Percentiles rank a stretch among this genome's conserved stretches.
These are phyloP conservation scores for Amazona vittata DNA, from an alignment of 2,113 vertebrate species.

Conservation along the genomic window DNA sequence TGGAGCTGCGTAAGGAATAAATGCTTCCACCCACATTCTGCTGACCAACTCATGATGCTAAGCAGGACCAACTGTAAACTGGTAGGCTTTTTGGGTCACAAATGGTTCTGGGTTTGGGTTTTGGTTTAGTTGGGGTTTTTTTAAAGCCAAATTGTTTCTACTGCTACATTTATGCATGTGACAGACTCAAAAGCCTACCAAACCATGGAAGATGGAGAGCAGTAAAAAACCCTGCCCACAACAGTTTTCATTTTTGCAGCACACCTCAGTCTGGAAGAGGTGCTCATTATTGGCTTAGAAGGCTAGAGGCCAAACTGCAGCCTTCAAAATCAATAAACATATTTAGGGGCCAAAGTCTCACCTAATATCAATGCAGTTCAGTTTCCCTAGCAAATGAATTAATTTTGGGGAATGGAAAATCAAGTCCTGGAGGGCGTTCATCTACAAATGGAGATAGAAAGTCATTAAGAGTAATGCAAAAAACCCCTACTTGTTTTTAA, in stretches of 20 bases:
- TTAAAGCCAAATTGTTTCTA: neutral
- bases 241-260: neutral
- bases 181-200: neutral
- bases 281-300: neutral
- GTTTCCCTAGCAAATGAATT: neutral
- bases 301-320: neutral
- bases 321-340: neutral
- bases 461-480: neutral
- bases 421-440: neutral
- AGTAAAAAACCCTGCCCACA: neutral
- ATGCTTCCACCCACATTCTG: neutral
- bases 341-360: neutral
- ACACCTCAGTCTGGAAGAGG: neutral
- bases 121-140: neutral
- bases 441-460: neutral
- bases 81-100: neutral
- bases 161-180: neutral
- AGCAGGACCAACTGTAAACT: neutral
- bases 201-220: neutral
- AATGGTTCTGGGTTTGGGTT: neutral
- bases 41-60: neutral
- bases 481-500: neutral
- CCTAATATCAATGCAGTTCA: neutral
- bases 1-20: neutral
- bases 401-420: neutral